A percentile compares a stretch with the other conserved stretches of the same genome.
Conservation (phyloP, 2,888 invertebrate species). For the Cacoxenus indagator region DNA sequence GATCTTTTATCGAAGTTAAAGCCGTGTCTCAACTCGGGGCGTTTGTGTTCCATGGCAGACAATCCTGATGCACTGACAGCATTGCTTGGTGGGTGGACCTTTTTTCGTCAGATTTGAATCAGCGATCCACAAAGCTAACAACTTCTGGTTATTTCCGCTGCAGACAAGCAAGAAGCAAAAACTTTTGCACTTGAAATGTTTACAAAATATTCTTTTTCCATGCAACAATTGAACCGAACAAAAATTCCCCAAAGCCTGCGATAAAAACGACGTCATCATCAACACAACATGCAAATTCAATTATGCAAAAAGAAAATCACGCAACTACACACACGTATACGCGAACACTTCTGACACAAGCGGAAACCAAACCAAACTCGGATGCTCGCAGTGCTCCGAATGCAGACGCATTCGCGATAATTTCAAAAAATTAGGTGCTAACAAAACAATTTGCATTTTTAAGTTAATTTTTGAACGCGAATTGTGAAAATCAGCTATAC, state of each 20-base stretch:
- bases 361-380: too few species aligned
- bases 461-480: constrained; percentile 58
- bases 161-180: background rate
- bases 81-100: too few species aligned
- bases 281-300: constrained; percentile 49
- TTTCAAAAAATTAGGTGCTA: constrained; percentile 67
- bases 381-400: too few species aligned
- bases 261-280: too few species aligned
- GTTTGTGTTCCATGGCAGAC: too few species aligned
- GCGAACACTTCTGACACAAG: too few species aligned
- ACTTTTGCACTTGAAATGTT: background rate
- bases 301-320: constrained; percentile 58
- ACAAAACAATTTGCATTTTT: constrained; percentile 70
- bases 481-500: constrained; percentile 24
- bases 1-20: too few species aligned
- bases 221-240: background rate
- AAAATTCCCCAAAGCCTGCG: too few species aligned
- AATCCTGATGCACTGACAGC: too few species aligned
- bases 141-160: background rate
- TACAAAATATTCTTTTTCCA: background rate
- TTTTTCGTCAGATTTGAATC: too few species aligned
- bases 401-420: constrained; percentile 40
- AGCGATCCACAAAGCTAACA: background rate
- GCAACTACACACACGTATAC: too few species aligned
- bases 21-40: too few species aligned